Evolutionary conservation across 1,140 invertebrate species (phyloP).

Genomic region (Charaxes varanes): DNA sequence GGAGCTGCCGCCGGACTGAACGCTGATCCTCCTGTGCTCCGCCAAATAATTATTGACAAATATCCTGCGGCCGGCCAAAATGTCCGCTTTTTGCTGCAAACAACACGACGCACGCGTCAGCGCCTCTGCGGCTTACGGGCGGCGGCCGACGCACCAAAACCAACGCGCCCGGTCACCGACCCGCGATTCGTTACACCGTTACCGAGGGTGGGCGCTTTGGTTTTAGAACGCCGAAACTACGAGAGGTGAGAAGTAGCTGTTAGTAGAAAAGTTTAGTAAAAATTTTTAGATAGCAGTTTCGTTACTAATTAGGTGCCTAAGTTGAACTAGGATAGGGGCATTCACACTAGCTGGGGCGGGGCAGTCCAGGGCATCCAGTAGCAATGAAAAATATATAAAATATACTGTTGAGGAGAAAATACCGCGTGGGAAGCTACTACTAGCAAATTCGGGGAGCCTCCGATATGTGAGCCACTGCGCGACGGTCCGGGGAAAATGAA

Average conservation of each 20-base stretch:
- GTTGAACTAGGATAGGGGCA: constrained; percentile 60
- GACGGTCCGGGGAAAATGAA: constrained; percentile 62
- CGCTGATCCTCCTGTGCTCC: constrained; percentile 74
- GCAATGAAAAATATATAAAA: constrained; percentile 55
- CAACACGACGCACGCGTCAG: constrained; percentile 60
- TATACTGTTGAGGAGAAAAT: constrained; percentile 45
- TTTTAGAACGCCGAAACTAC: constrained; percentile 59
- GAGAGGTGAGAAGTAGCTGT: constrained; percentile 45
- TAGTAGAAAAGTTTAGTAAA: constrained; percentile 40
- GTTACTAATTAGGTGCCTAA: constrained; percentile 61
- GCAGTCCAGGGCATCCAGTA: constrained; percentile 66
- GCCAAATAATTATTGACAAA: constrained; percentile 76
- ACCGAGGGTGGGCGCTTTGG: constrained; percentile 33
- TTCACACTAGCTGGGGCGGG: constrained; percentile 67
- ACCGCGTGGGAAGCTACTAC: constrained; percentile 60
- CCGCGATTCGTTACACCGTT: too few relatives aligned
- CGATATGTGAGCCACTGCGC: constrained; percentile 68
- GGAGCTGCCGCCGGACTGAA: constrained; percentile 70
- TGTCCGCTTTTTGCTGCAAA: constrained; percentile 75
- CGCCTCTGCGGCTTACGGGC: constrained; percentile 34
- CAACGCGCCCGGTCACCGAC: too few relatives aligned
- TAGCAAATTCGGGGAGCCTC: constrained; percentile 44
- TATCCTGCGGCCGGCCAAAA: constrained; percentile 74
- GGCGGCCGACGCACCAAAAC: constrained; percentile 21
- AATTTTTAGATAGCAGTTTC: constrained; percentile 54